Evolutionary conservation across 1,140 invertebrate species (phyloP).

Genomic region (Drosophila insularis): DNA sequence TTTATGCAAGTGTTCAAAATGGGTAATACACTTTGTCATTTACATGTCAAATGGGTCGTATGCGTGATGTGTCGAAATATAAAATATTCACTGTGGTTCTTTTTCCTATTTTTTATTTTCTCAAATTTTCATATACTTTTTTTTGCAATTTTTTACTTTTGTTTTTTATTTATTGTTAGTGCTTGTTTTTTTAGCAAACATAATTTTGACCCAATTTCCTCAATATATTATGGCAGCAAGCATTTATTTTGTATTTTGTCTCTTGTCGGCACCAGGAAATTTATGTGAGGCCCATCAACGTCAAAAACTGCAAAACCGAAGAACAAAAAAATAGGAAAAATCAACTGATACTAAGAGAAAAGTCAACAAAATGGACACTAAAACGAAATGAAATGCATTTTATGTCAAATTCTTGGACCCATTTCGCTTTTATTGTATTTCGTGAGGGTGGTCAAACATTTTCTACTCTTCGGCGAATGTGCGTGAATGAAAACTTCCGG

Average conservation of each 20-base stretch:
- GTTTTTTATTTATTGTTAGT: neutral
- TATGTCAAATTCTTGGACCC: slow-evolving; percentile 61
- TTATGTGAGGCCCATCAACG: slow-evolving; percentile 69
- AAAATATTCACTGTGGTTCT: neutral
- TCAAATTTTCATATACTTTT: slow-evolving; percentile 7
- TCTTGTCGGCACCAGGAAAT: slow-evolving; percentile 51
- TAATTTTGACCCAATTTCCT: slow-evolving; percentile 69
- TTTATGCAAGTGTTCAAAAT: slow-evolving; percentile 14
- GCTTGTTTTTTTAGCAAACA: slow-evolving; percentile 27
- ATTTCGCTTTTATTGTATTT: slow-evolving; percentile 27
- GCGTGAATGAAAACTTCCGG: slow-evolving; percentile 63
- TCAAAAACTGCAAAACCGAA: slow-evolving; percentile 68
- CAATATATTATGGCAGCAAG: slow-evolving; percentile 52
- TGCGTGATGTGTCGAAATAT: slow-evolving; percentile 10
- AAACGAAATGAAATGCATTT: slow-evolving; percentile 57
- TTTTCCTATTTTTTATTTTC: neutral
- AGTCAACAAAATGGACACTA: slow-evolving; percentile 32
- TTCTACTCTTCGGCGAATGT: slow-evolving; percentile 31
- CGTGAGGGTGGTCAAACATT: slow-evolving; percentile 11
- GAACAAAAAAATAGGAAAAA: neutral
- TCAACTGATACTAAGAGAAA: slow-evolving; percentile 16
- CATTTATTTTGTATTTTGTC: neutral
- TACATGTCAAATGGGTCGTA: slow-evolving; percentile 7
- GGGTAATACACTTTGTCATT: neutral
- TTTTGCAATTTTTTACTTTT: neutral